Conservation (phyloP, 2,797 vertebrate genomes). For the Gouania willdenowi region DNA sequence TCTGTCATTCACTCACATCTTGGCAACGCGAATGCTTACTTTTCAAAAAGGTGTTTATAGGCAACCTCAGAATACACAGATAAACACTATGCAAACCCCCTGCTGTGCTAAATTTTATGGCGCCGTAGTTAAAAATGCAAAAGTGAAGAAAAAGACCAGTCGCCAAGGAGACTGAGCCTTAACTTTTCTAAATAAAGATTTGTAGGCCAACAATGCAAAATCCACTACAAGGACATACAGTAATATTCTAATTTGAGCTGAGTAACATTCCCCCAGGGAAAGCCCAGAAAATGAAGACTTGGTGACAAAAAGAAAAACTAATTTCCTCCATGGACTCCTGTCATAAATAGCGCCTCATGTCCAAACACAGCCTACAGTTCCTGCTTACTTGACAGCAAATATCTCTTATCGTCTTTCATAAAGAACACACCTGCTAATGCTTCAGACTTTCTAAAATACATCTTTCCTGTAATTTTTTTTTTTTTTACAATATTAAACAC, state of each 20-base stretch:
- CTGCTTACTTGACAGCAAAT: constrained; percentile 34
- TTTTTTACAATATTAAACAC: constrained; percentile 41
- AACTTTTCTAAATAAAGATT: constrained; percentile 25
- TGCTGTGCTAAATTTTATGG: constrained; percentile 23
- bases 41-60: constrained; percentile 9
- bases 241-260: constrained; percentile 33
- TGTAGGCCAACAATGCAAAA: constrained; percentile 24
- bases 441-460: constrained; percentile 37
- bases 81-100: constrained; percentile 4
- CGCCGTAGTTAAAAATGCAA: constrained; percentile 14
- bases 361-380: no score
- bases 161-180: constrained; percentile 1
- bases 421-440: constrained; percentile 64
- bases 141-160: constrained; percentile 1
- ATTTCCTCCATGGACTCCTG: constrained; percentile 51
- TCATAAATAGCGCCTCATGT: constrained; percentile 42
- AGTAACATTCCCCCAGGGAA: constrained; percentile 31
- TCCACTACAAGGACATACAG: constrained; percentile 20
- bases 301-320: constrained; percentile 30
- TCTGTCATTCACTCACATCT: constrained; percentile 4
- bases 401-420: constrained; percentile 56
- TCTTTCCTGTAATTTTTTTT: constrained; percentile 32
- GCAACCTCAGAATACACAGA: constrained; percentile 13
- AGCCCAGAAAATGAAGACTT: constrained; percentile 37
- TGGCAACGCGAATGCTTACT: constrained; percentile 10